A percentile compares a stretch with the other conserved stretches of the same genome.
Evolutionary conservation across 2,113 vertebrate species (phyloP).

Genomic region (Pipa parva): DNA sequence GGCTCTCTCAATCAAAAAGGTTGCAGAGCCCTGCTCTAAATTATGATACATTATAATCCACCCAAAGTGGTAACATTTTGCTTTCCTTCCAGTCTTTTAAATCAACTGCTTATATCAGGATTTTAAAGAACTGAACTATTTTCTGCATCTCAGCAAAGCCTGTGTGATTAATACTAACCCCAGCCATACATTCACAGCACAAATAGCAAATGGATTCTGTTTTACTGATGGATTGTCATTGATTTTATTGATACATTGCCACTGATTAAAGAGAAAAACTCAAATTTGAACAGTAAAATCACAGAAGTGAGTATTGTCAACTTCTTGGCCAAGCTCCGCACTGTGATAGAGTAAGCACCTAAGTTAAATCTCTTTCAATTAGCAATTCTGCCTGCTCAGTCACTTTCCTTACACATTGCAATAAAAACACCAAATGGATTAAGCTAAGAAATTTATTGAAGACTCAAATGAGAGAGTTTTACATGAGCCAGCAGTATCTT

Average conservation of each 20-base stretch:
- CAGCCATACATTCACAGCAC: constrained; percentile 31
- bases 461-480: constrained; percentile 23
- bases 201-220: constrained; percentile 9
- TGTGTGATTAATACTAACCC: too few species aligned
- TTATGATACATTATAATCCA: too few species aligned
- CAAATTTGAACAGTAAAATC: constrained; percentile 27
- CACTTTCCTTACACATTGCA: constrained; percentile 26
- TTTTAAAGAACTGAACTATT: constrained; percentile 13
- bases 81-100: background rate
- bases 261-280: constrained; percentile 34
- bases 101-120: constrained; percentile 6
- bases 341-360: constrained; percentile 32
- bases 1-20: too few species aligned
- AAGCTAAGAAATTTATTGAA: constrained; percentile 34
- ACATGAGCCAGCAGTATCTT: constrained; percentile 37
- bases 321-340: constrained; percentile 26
- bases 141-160: constrained; percentile 21
- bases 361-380: constrained; percentile 37
- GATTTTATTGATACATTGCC: constrained; percentile 36
- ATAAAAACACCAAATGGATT: constrained; percentile 37
- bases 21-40: too few species aligned
- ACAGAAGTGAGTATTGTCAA: constrained; percentile 7
- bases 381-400: constrained; percentile 40
- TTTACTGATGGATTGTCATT: constrained; percentile 26
- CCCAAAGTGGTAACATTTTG: too few species aligned